Evolutionary conservation across 2,113 vertebrate species (phyloP), one percentile per base, ranked within the genome.

Genomic region (Nannobrachium achirus): DNA sequence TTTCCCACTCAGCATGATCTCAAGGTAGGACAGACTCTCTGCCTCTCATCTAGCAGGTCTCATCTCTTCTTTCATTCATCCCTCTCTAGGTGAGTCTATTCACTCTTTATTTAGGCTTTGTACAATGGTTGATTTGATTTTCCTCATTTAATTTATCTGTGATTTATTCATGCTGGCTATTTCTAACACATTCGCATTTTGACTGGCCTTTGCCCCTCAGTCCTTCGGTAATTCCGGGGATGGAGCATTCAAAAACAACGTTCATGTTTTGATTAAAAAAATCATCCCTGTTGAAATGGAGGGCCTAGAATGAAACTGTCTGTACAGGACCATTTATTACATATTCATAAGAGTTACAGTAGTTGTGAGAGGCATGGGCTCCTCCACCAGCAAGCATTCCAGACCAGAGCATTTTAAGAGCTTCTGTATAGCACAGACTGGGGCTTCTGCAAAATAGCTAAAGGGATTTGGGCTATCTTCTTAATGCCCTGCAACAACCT

Each of bases 191-290:
- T 39, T 49, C 66, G 13, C 56, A 41, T 71, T 42, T 46, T 16
- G n/a, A n/a, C 48, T 19, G 65, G 63, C 52, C 19, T 68, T 59
- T 59, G 42, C 68, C 62, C 19, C 16, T 15, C 7, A 57, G 62
- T 33, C 25, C 25, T 33, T 33, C 6, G 25, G 25, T 5, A 60
- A 67, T 70, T 58, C 16, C 58, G 18, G 65, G 18, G 65, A 33
- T 58, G 4, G 9, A 73, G 39, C 59, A 38, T 71, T 14, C 25
- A 49, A 11, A 18, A 15, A 20, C 7, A 1, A 14, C 10, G 75
- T 73, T 78, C 13, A 48, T 19, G 70, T 49, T 67, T 38, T 80
- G 80, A 84, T 81, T 75, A 71, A 78, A 80, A 49, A 20, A 66
- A 67, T 70, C 10, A 63, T 78, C 78, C 63, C 25, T 56, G 38